Evolutionary conservation across 2,888 invertebrate species (phyloP).

Genomic region (Dicyrtoma fusca): DNA sequence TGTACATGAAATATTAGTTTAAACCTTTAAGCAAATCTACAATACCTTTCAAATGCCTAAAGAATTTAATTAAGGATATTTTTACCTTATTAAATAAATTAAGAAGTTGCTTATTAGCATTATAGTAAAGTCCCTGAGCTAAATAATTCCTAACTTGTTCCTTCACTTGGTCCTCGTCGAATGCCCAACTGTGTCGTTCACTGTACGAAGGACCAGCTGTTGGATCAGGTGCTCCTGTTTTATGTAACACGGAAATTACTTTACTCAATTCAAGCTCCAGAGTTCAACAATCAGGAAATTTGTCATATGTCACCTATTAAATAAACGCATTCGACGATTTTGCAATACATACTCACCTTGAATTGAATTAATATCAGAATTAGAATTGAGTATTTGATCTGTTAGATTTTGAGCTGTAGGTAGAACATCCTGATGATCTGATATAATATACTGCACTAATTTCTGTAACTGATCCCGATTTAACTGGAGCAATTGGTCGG

Average conservation of each 20-base stretch:
- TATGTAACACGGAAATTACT: too few relatives aligned
- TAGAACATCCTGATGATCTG: conserved; percentile 82
- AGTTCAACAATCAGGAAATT: too few relatives aligned
- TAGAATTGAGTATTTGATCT: conserved; percentile 79
- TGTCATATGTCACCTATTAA: too few relatives aligned
- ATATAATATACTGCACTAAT: conserved; percentile 85
- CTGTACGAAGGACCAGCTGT: conserved; percentile 83
- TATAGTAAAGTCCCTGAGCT: conserved; percentile 80
- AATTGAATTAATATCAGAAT: conserved; percentile 66
- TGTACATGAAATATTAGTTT: too few relatives aligned
- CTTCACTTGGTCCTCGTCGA: conserved; percentile 84
- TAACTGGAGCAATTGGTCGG: conserved; percentile 82
- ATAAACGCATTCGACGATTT: too few relatives aligned
- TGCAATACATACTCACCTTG: conserved; percentile 63
- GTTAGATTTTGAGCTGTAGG: conserved; percentile 76
- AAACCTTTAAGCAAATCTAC: too few relatives aligned
- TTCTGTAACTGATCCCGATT: conserved; percentile 84
- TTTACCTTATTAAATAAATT: conserved; percentile 84
- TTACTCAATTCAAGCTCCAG: too few relatives aligned
- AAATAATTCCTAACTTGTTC: conserved; percentile 82
- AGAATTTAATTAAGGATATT: too few relatives aligned
- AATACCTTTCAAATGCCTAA: too few relatives aligned
- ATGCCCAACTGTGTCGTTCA: conserved; percentile 83
- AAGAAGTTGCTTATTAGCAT: conserved; percentile 80
- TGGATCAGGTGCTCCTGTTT: conserved; percentile 78